phyloP scores from a whole-genome alignment of 2,113 vertebrate genomes.

The Poeciliopsis turrubarensis region DNA sequence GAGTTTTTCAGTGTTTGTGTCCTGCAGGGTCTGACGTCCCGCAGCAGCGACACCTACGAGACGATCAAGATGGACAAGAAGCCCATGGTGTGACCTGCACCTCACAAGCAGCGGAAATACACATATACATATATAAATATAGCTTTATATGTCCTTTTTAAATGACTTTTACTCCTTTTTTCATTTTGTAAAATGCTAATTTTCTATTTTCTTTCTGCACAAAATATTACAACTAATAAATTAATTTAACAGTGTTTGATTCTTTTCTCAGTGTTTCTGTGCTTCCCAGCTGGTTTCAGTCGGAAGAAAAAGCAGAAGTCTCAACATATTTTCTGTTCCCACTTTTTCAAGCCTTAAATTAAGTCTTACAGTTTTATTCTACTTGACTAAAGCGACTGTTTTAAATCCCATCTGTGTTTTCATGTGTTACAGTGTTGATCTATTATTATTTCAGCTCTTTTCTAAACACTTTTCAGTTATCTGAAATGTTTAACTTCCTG shows the following conservation, averaged over 20 bases:
- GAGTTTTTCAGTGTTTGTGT: background rate
- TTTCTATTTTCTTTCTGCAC: background rate
- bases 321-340: conserved; percentile 5
- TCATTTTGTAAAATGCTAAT: conserved; percentile 16
- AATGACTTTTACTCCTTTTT: background rate
- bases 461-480: too few relatives aligned
- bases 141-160: conserved; percentile 8
- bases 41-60: conserved; percentile 67
- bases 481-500: too few relatives aligned
- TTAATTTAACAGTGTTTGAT: conserved; percentile 4
- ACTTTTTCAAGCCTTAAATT: conserved; percentile 6
- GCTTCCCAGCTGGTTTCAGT: background rate
- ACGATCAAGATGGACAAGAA: conserved; percentile 65
- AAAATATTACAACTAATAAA: conserved; percentile 21
- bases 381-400: too few relatives aligned
- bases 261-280: background rate
- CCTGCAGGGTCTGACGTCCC: conserved; percentile 61
- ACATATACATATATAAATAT: background rate
- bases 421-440: too few relatives aligned
- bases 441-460: too few relatives aligned
- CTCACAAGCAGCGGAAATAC: background rate
- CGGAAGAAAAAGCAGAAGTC: conserved; percentile 33
- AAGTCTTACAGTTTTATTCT: background rate
- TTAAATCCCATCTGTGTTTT: too few relatives aligned
- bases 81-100: conserved; percentile 10